Evolutionary conservation across 2,113 vertebrate species (phyloP).

Genomic region (Mesembrinibis cayennensis): DNA sequence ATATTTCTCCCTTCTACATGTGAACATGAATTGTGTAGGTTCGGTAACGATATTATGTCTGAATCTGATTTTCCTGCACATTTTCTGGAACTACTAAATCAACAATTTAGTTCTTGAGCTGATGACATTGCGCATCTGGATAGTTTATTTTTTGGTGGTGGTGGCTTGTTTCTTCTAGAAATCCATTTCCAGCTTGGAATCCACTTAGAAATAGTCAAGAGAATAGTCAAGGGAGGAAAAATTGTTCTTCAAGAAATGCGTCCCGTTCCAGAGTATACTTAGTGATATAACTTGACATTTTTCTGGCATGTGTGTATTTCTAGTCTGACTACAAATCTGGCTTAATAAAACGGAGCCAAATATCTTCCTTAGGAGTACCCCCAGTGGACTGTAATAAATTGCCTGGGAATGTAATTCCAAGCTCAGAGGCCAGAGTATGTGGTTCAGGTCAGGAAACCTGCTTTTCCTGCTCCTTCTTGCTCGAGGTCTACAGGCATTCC

Average conservation of each 20-base stretch:
- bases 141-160: not conserved
- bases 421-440: constrained; percentile 28
- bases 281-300: not conserved
- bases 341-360: not conserved
- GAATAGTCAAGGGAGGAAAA: not conserved
- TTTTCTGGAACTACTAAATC: not conserved
- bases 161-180: constrained; percentile 29
- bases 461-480: not conserved
- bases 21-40: not conserved
- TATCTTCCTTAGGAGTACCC: not conserved
- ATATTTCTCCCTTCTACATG: not conserved
- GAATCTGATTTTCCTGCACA: not conserved
- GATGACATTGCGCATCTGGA: not conserved
- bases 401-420: constrained; percentile 24
- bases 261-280: not conserved
- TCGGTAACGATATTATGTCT: not conserved
- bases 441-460: constrained; percentile 8
- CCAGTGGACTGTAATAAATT: constrained; percentile 1
- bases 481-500: constrained; percentile 5
- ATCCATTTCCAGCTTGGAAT: constrained; percentile 23
- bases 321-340: not conserved
- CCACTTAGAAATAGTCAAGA: not conserved
- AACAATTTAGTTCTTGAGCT: not conserved
- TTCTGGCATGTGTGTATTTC: constrained; percentile 17
- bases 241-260: not conserved